phyloP scores from a whole-genome alignment of 53 echinoderm and acorn worm genomes.

The Temnopleurus reevesii region DNA sequence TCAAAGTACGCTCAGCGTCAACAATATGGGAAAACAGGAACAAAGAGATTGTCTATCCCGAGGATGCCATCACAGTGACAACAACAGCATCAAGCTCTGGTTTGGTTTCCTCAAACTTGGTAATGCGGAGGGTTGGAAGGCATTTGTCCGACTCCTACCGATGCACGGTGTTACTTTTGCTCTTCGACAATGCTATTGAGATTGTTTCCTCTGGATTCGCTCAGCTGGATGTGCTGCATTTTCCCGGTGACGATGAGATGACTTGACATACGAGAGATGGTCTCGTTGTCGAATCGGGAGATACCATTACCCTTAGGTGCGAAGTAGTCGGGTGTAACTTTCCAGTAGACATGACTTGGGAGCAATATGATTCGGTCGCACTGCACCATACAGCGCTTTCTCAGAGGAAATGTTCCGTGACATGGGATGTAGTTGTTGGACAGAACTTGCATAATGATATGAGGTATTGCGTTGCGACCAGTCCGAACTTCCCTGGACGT shows the following conservation, averaged over 20 bases:
- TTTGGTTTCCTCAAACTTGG: not conserved
- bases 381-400: not conserved
- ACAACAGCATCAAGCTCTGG: not conserved
- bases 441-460: not conserved
- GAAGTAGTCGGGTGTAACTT: not conserved
- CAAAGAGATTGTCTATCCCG: conserved; percentile 15
- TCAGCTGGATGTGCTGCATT: not conserved
- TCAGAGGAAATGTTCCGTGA: not conserved
- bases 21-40: not conserved
- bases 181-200: not conserved
- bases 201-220: not conserved
- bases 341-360: not conserved
- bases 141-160: not conserved
- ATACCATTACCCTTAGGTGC: not conserved
- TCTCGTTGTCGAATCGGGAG: not conserved
- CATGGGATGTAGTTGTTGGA: not conserved
- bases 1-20: not conserved
- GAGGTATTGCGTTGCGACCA: not conserved
- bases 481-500: not conserved
- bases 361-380: not conserved
- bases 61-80: not conserved
- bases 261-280: not conserved
- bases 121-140: not conserved
- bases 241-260: not conserved
- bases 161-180: not conserved